These are phyloP conservation scores for Arctopsyche grandis DNA, from an alignment of 1,140 invertebrate species.

Conservation along the genomic window DNA sequence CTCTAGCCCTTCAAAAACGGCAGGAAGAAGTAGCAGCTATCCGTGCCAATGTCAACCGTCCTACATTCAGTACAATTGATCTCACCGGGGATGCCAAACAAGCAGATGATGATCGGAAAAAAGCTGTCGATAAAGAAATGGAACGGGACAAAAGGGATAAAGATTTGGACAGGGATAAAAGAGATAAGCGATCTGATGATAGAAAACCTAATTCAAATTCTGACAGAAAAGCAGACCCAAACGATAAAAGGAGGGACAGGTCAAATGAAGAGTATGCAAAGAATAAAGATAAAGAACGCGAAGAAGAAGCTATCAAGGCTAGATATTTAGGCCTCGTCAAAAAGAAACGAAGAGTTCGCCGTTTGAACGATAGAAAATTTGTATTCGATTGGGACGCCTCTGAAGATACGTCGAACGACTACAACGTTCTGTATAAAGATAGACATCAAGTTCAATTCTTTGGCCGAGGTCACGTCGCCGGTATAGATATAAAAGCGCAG, in stretches of 20 bases:
- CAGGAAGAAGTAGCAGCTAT: constrained; percentile 85
- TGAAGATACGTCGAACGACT: constrained; percentile 98
- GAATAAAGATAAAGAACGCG: constrained; percentile 90
- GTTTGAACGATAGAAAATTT: constrained; percentile 98
- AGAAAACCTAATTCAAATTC: constrained; percentile 47
- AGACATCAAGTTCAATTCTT: constrained; percentile 97
- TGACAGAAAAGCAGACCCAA: constrained; percentile 40
- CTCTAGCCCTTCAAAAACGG: constrained; percentile 86
- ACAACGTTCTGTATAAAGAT: constrained; percentile 97
- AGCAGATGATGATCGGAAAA: constrained; percentile 56
- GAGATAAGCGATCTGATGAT: constrained; percentile 57
- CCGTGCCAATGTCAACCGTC: constrained; percentile 62
- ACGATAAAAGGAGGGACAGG: constrained; percentile 40
- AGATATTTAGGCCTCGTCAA: constrained; percentile 95
- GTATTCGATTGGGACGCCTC: constrained; percentile 99
- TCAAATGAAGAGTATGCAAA: constrained; percentile 68
- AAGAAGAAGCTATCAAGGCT: constrained; percentile 93
- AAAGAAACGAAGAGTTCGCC: constrained; percentile 90
- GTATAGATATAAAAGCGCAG: constrained; percentile 97
- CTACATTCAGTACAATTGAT: constrained; percentile 62
- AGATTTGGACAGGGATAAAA: constrained; percentile 43
- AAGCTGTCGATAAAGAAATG: constrained; percentile 56
- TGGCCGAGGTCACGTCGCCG: constrained; percentile 96
- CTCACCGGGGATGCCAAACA: constrained; percentile 60
- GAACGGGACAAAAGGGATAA: constrained; percentile 58